Evolutionary conservation across 92 coral and sea anemone genomes (phyloP).

Genomic region (Plumapathes pennacea): DNA sequence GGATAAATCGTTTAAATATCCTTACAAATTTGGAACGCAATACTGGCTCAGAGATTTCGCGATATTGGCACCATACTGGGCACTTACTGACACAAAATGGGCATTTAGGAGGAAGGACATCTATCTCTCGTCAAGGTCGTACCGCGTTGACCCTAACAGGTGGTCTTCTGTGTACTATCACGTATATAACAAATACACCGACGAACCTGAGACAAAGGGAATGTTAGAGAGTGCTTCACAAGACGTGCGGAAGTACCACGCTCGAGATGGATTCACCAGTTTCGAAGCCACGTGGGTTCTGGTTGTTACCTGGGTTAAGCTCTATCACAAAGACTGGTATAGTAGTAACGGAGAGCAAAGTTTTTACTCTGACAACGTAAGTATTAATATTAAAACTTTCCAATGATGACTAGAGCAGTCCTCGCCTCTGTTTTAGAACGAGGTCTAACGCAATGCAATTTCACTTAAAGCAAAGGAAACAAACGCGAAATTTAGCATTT

Average conservation of each 20-base stretch:
- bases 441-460: no score
- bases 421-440: no score
- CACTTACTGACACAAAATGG: conserved; percentile 6
- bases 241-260: conserved; percentile 1
- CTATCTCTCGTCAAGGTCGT: no score
- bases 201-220: background rate
- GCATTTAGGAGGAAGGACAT: background rate
- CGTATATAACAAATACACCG: background rate
- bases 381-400: no score
- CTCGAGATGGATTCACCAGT: background rate
- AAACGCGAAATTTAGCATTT: no score
- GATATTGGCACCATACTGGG: conserved; percentile 51
- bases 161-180: conserved; percentile 21
- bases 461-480: no score
- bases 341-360: background rate
- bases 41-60: conserved; percentile 3
- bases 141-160: no score
- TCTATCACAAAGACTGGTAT: conserved; percentile 7
- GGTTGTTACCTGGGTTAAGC: conserved; percentile 32
- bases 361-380: no score
- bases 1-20: conserved; percentile 19
- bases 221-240: conserved; percentile 8
- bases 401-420: no score
- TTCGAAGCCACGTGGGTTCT: conserved; percentile 44
- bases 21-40: conserved; percentile 43